Base-by-base conservation (phyloP, 2,797 vertebrate genomes). In the Aulostomus chinensis region DNA sequence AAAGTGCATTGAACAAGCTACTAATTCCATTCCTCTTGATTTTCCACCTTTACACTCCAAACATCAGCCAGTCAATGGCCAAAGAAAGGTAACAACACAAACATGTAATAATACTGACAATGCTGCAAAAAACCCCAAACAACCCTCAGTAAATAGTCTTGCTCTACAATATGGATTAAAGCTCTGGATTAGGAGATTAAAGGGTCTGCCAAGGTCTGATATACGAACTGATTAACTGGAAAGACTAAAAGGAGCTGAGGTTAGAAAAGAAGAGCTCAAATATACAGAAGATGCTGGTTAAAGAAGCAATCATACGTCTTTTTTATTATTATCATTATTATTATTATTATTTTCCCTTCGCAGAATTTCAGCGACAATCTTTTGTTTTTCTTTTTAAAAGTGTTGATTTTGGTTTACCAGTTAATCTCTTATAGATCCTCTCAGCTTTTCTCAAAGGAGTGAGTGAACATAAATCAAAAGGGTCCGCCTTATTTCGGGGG, bases 1-100 rank as follows among this genome's bases (percentile, higher is more conserved):
- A 89, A 90, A 89, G 87, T 90, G 87, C 88, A 90, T 88, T 74
- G 78, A 86, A 89, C 73, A 79, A 87, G 76, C 73, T 83, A 81
- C 72, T 78, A 69, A 71, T 80, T 74, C 68, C 57, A 62, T 79
- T 76, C 64, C 64, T 81, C 68, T 33, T 65, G 53, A 41, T 61
- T 83, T n/a, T 67, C 75, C 73, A 73, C 74, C 65, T 68, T 78
- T 74, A 65, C 65, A 77, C 57, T 58, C 65, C 38, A 39, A 60
- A 52, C n/a, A 70, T 64, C 51, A 72, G 87, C 88, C 89, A 89
- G 73, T 87, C 87, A 87, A 90, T 86, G 80, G 85, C 87, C 64
- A 78, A 68, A 81, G 53, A 77, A 65, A 79, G 58, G 74, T 12
- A 20, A 30, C 28, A 14, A 30, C 63, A 78, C 63, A 76, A 69